Conservation (phyloP, 53 echinoderm and acorn worm species). For the Echinometra lucunter region DNA sequence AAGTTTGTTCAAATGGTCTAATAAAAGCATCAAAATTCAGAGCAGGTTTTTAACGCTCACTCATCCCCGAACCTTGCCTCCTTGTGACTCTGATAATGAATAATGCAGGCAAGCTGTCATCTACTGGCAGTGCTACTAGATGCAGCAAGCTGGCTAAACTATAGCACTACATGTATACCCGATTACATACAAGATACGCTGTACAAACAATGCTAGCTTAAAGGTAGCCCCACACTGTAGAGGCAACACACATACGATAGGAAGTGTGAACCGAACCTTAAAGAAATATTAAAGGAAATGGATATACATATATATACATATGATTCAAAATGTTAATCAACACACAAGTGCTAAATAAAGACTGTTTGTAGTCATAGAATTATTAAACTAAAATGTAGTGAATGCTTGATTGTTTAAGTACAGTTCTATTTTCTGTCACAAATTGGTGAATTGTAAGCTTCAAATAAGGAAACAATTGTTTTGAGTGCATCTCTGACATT, state of each 20-base stretch:
- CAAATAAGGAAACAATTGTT: too few species aligned
- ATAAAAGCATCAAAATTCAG: conserved; percentile 23
- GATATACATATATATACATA: too few species aligned
- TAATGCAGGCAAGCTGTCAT: conserved; percentile 29
- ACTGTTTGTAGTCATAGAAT: not conserved
- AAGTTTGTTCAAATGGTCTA: not conserved
- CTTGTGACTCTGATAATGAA: conserved; percentile 33
- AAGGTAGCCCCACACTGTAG: not conserved
- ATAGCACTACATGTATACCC: conserved; percentile 1
- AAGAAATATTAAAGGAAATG: too few species aligned
- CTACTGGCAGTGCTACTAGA: not conserved
- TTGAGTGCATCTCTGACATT: not conserved
- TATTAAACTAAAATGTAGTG: not conserved
- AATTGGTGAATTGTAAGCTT: not conserved
- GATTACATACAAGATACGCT: not conserved
- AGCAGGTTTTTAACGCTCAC: not conserved
- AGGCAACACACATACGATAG: too few species aligned
- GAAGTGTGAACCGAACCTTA: too few species aligned
- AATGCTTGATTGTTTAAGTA: not conserved
- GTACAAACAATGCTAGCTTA: not conserved
- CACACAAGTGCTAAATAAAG: too few species aligned
- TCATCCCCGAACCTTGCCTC: not conserved
- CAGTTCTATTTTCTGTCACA: too few species aligned
- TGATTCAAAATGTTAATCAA: too few species aligned
- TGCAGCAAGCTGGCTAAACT: conserved; percentile 3